Evolutionary conservation across 2,888 invertebrate genomes (phyloP), one percentile per base, ranked within the genome.

Genomic region (Protodeltote pygarga): DNA sequence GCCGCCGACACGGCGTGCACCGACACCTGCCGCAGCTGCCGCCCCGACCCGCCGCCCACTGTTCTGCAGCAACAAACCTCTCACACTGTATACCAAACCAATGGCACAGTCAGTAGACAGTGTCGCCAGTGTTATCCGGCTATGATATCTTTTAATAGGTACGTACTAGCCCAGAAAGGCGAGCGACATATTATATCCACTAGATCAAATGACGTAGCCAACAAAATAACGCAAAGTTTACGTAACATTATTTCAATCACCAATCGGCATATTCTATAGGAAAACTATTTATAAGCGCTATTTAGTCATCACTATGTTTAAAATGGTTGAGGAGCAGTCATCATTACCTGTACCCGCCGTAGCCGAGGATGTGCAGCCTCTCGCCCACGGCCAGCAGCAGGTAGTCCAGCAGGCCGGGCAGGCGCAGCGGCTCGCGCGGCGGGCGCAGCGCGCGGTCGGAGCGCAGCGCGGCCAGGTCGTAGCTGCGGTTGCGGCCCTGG

Each of bases 341-440:
- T 33, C 3, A n/a, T 10, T 60, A 87, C 89, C 89, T 83, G 53
- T 77, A 84, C 5, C 71, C 72, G 5, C 84, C 86, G 46, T 79
- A 89, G 27, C 87, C 89, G 1, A 87, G 72, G 8, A 87, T 46
- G 5, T 64, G 62, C 39, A 87, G 67, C 31, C 72, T 69, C 63
- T 89, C 83, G 1, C 89, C 89, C 1, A 83, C 53, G 1, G 85
- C 78, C n/a, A 81, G 42, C 27, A 82, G 58, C 11, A 80, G 73
- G 46, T 75, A 74, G 50, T 87, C 85, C 1, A 87, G 31, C 42
- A 71, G 5, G 2, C 68, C 45, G 1, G 85, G 75, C 51, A 86
- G 61, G 20, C 37, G 48, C 13, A 73, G 59, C 1, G 61, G 21
- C 0, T 19, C 3, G 27, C 46, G 5, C 38, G 45, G 3, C 23